phyloP scores from a whole-genome alignment of 2,113 vertebrate genomes.

The Thermophis baileyi region DNA sequence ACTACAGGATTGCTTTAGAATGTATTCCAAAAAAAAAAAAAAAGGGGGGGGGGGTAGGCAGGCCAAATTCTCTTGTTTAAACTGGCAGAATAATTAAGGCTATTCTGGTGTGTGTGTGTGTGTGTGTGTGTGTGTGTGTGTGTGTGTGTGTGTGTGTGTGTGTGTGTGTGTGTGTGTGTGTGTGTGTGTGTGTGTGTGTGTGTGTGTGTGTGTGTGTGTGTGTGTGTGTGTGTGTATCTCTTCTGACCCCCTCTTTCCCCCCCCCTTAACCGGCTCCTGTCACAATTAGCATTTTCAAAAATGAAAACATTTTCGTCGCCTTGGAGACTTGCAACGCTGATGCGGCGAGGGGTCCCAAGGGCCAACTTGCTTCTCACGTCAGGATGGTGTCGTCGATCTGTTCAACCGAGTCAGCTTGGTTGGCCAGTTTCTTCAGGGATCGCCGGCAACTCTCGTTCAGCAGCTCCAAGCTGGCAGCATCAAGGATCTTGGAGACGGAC shows the following conservation, averaged over 20 bases:
- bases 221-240: background rate
- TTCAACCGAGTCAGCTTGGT: slow-evolving; percentile 85
- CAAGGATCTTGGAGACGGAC: slow-evolving; percentile 86
- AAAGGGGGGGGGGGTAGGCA: background rate
- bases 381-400: slow-evolving; percentile 97
- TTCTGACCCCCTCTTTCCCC: slow-evolving; percentile 16
- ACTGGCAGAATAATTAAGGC: slow-evolving; percentile 74
- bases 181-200: no score
- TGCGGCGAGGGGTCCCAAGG: slow-evolving; percentile 26
- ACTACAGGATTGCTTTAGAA: slow-evolving; percentile 28
- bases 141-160: no score
- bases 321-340: slow-evolving; percentile 52
- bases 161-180: no score
- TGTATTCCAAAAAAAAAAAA: slow-evolving; percentile 20
- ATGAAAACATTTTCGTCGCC: slow-evolving; percentile 72
- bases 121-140: no score
- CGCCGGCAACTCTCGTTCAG: slow-evolving; percentile 87
- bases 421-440: slow-evolving; percentile 90
- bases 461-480: slow-evolving; percentile 88
- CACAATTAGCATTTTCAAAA: slow-evolving; percentile 76
- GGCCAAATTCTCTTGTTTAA: slow-evolving; percentile 27
- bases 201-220: no score
- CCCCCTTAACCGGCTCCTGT: slow-evolving; percentile 54
- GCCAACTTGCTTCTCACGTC: slow-evolving; percentile 76
- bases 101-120: slow-evolving; percentile 67